Percentiles rank a stretch among this genome's conserved stretches.
These are phyloP conservation scores for Xiphophorus hellerii DNA, from an alignment of 2,113 vertebrate genomes.

Conservation along the genomic window DNA sequence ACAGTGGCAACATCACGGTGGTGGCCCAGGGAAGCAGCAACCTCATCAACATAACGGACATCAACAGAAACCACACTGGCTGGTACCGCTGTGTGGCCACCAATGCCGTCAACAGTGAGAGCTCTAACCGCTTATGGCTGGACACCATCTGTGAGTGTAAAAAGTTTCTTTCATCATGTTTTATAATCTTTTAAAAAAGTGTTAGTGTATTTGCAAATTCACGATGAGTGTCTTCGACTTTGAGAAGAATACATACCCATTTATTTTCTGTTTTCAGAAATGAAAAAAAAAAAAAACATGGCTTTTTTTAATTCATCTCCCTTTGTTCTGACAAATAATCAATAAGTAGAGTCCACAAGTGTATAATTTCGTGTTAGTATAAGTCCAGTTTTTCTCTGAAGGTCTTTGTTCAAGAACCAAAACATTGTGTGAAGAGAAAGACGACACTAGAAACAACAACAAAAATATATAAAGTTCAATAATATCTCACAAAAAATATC, in stretches of 20 bases:
- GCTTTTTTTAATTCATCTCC: too few relatives aligned
- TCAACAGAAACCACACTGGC: constrained; percentile 84
- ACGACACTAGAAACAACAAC: too few relatives aligned
- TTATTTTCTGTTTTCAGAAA: background rate
- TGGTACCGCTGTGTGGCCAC: constrained; percentile 85
- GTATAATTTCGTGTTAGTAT: too few relatives aligned
- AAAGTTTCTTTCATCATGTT: background rate
- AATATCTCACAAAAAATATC: too few relatives aligned
- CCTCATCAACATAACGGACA: constrained; percentile 72
- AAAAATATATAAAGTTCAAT: too few relatives aligned
- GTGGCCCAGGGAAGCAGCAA: constrained; percentile 62
- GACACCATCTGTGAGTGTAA: constrained; percentile 89
- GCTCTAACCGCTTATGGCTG: constrained; percentile 82
- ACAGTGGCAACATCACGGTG: constrained; percentile 47
- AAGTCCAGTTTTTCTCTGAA: too few relatives aligned
- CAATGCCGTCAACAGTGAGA: constrained; percentile 84
- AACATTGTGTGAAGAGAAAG: too few relatives aligned
- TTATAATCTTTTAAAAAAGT: background rate
- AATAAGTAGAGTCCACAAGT: too few relatives aligned
- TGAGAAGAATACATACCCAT: too few relatives aligned
- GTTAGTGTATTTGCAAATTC: background rate
- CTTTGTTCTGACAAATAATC: too few relatives aligned
- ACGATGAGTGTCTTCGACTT: background rate
- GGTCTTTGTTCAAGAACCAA: too few relatives aligned
- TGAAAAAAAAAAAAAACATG: too few relatives aligned